Conservation (phyloP, 2,113 vertebrate genomes). For the Oryzias celebensis region DNA sequence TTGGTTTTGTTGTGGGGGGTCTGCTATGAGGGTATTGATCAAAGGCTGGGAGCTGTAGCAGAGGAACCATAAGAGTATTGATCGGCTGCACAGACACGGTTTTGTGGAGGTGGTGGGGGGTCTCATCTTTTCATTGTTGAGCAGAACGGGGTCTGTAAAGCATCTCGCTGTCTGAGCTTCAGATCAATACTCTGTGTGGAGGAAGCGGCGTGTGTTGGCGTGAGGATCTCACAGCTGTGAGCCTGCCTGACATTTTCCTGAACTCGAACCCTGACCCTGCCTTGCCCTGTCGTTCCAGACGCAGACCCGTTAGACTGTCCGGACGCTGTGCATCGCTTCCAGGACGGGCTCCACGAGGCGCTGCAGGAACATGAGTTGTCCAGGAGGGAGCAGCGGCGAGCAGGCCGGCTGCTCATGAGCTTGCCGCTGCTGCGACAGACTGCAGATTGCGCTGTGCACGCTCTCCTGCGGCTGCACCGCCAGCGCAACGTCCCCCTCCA, state of each 20-base stretch:
- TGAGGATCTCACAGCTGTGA: constrained; percentile 12
- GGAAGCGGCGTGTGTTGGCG: constrained; percentile 9
- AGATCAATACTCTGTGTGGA: constrained; percentile 42
- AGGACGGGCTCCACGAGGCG: constrained; percentile 74
- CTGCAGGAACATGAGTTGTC: constrained; percentile 68
- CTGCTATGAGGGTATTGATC: constrained; percentile 5
- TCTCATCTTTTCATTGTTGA: neutral
- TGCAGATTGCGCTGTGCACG: constrained; percentile 51
- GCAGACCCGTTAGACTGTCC: constrained; percentile 65
- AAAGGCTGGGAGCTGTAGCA: constrained; percentile 3
- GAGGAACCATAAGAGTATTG: neutral
- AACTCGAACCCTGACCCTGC: neutral
- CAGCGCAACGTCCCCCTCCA: constrained; percentile 67
- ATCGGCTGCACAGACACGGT: neutral
- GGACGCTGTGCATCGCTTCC: constrained; percentile 66
- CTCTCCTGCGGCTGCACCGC: constrained; percentile 59
- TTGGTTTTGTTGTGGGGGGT: neutral
- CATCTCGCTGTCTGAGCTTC: constrained; percentile 44
- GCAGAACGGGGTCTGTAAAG: constrained; percentile 16
- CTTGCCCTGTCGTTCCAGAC: constrained; percentile 29
- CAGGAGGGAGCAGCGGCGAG: constrained; percentile 49
- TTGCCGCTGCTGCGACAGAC: constrained; percentile 77
- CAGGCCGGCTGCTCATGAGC: constrained; percentile 75
- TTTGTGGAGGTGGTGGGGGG: neutral
- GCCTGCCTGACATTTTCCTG: neutral